Evolutionary conservation across 2,888 invertebrate species (phyloP), one percentile per base, ranked within the genome.

Genomic region (Drymonia ruficornis): DNA sequence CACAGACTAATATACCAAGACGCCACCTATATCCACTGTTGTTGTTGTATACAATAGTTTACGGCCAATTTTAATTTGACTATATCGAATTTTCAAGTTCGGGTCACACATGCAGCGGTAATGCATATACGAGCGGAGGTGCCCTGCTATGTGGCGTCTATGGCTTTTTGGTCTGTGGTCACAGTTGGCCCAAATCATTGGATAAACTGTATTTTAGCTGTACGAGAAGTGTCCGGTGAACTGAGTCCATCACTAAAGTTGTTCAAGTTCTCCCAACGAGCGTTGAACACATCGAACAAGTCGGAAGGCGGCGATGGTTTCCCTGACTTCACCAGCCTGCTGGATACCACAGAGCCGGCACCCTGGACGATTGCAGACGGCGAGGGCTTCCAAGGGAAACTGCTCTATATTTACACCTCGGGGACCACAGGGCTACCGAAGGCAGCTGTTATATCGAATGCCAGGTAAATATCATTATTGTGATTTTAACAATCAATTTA

Each of bases 351-450:
- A 0, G 78, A 95, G 0, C 83, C 94, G 0, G 87, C 93, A 0
- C 86, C 93, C 0, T 95, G 96, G 70, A 81, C 93, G 52, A 80
- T 94, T 42, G 91, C 93, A 8, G 93, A 94, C n/a, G 95, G 93
- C 53, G 86, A 94, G 1, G 94, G 94, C 52, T 96, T 97, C 83
- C 94, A 95, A 57, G 98, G 98, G 74, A 95, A 95, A 78, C 91
- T 99, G 18, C 94, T 99, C 52, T 99, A 99, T 82, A 99, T 99
- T 78, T 99, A 98, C 87, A 99, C 99, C 0, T 99, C 99, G 40
- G 99, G 99, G 12, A 99, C 99, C 0, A 99, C 99, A 1, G 99
- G 99, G 9, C 87, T 99, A 59, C 99, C 99, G 0, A 99, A 99
- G 86, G 99, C 99, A 38, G 99, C 99, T 18, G 97, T 99, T 49